Conservation (phyloP, 2,888 invertebrate species). For the Punctoribates punctum region DNA sequence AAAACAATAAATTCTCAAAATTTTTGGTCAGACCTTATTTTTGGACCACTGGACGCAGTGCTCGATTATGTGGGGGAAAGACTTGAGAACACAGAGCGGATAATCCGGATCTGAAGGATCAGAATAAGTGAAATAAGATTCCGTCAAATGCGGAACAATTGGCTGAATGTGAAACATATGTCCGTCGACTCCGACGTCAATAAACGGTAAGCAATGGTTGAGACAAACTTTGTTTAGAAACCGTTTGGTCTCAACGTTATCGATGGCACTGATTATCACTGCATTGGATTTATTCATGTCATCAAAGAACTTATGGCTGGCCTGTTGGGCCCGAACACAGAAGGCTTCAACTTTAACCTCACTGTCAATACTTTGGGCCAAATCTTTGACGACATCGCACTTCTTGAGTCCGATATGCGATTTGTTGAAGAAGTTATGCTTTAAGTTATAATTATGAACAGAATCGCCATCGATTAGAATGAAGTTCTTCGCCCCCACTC, state of each 20-base stretch:
- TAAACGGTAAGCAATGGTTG: background rate
- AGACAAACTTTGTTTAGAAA: slow-evolving; percentile 9
- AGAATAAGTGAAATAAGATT: slow-evolving; percentile 5
- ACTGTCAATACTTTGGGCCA: background rate
- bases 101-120: background rate
- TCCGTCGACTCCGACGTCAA: background rate
- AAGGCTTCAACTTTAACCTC: background rate
- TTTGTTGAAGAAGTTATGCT: background rate
- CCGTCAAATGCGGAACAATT: slow-evolving; percentile 6
- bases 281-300: no score
- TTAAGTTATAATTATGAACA: slow-evolving; percentile 9
- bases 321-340: no score
- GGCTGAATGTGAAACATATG: background rate
- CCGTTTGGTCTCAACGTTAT: background rate
- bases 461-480: slow-evolving; percentile 3
- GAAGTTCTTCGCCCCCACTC: background rate
- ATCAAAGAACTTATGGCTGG: no score
- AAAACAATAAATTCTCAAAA: background rate
- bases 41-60: background rate
- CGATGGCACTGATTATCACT: background rate
- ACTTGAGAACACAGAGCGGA: background rate
- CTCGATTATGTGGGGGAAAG: background rate
- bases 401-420: background rate
- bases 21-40: background rate
- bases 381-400: background rate